Percentiles rank a stretch among this genome's conserved stretches.
Conservation (phyloP, 2,113 vertebrate genomes). For the Rhea americana region DNA sequence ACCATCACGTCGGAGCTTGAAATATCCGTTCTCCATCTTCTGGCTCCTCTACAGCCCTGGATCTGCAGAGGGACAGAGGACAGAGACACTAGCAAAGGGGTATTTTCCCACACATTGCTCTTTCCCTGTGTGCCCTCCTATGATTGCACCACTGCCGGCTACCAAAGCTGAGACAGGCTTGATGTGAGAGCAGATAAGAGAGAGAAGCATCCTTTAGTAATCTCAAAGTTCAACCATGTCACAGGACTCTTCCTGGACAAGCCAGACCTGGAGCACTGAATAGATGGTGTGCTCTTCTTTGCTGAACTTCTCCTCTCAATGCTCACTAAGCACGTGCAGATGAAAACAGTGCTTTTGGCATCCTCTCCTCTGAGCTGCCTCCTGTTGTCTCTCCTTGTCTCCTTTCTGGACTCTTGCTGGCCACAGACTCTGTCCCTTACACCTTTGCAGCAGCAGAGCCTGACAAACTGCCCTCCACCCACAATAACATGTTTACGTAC, state of each 20-base stretch:
- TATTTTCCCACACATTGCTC: background rate
- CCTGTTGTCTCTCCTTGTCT: background rate
- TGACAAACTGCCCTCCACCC: background rate
- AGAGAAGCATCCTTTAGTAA: background rate
- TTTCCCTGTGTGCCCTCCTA: background rate
- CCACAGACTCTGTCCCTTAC: background rate
- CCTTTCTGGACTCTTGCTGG: background rate
- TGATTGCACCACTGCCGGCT: background rate
- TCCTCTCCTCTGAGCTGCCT: background rate
- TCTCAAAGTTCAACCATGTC: background rate
- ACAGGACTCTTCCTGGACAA: background rate
- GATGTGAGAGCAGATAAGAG: background rate
- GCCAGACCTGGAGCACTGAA: background rate
- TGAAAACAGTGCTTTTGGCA: background rate
- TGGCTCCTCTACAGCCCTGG: accelerated
- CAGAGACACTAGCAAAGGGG: accelerated
- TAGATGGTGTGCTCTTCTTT: background rate
- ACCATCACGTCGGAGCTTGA: background rate
- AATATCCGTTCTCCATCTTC: background rate
- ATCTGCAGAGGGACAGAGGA: background rate
- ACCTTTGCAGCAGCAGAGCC: background rate
- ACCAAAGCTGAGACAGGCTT: background rate
- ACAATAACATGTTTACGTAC: background rate
- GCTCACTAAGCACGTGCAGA: accelerated
- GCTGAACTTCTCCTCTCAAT: background rate